Conservation (phyloP, 1,140 invertebrate species). For the Penaeus chinensis region DNA sequence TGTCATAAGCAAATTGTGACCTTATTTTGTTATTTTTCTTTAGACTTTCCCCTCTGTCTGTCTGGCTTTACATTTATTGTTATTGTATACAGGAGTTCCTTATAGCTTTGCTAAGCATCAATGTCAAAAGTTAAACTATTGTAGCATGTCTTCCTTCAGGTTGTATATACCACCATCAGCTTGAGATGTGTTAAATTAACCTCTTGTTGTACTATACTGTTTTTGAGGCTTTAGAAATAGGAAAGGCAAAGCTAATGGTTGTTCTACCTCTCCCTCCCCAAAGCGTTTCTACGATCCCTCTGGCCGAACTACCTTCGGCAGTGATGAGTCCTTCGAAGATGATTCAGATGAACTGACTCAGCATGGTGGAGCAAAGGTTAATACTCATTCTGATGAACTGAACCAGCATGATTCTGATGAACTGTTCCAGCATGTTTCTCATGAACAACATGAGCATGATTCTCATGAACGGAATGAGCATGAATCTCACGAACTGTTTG, state of each 20-base stretch:
- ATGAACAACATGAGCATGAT: not conserved
- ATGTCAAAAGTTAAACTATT: no score
- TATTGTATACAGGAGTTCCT: no score
- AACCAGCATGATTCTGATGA: constrained; percentile 32
- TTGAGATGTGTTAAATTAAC: constrained; percentile 13
- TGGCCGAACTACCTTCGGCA: constrained; percentile 31
- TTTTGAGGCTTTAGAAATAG: constrained; percentile 10
- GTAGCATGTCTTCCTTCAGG: no score
- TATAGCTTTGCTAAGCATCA: no score
- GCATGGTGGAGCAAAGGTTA: not conserved
- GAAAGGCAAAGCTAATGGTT: constrained; percentile 37
- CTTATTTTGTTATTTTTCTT: no score
- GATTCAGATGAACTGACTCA: constrained; percentile 39
- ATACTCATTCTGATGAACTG: constrained; percentile 34
- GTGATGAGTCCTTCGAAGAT: constrained; percentile 50
- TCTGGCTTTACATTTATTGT: no score
- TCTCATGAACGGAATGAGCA: not conserved
- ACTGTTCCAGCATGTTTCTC: not conserved
- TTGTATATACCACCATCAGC: not conserved
- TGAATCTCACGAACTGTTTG: no score
- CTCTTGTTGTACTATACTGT: constrained; percentile 10
- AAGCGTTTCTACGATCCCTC: constrained; percentile 60
- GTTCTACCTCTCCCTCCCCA: constrained; percentile 45
- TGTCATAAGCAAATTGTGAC: no score
- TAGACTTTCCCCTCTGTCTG: no score